Base-by-base conservation (phyloP, 2,113 vertebrate genomes). In the Passer montanus region DNA sequence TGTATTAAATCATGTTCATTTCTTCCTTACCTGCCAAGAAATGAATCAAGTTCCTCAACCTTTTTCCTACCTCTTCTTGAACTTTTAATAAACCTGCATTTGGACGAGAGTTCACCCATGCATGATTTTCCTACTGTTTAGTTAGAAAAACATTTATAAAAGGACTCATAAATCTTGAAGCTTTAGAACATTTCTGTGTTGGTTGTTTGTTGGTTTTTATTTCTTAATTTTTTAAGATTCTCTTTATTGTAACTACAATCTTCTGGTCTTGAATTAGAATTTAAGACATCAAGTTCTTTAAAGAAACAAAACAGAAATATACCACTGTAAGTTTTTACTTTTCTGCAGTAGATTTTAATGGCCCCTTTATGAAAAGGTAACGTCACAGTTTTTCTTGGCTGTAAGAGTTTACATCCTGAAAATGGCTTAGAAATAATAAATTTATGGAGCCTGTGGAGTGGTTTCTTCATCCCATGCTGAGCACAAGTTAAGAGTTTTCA, bases 41-140 rank as follows among this genome's bases (percentile, higher is more conserved):
- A 74, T 0, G 0, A 63, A 58, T 77, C 13, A 13, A 58, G 30
- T 62, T 39, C 31, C 43, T 84, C 11, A 35, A 2, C 1, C 2
- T 30, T 66, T 85, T 64, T 89, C 20, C 31, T 47, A 22, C 14
- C 7, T 86, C 33, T 53, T 69, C 30, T 56, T 84, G 33, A 87
- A 83, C 64, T 50, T 74, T 7, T 41, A 91, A 43, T 55, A 89
- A 74, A 55, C 13, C 3, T 91, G 14, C 5, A 21, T 58, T 67
- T 89, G 64, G 47, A 35, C 49, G 53, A 17, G 13, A 66, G 16
- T 84, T 84, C 27, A 84, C 10, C n/a, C 4, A 7, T 66, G 49
- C 2, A 5, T 81, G 20, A 15, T 84, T 90, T 84, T 87, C 33
- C 52, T 87, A 22, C 21, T 73, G 4, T 33, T 83, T 28, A 55